Base-by-base conservation (phyloP, 2,113 vertebrate genomes). In the Mobula hypostoma region DNA sequence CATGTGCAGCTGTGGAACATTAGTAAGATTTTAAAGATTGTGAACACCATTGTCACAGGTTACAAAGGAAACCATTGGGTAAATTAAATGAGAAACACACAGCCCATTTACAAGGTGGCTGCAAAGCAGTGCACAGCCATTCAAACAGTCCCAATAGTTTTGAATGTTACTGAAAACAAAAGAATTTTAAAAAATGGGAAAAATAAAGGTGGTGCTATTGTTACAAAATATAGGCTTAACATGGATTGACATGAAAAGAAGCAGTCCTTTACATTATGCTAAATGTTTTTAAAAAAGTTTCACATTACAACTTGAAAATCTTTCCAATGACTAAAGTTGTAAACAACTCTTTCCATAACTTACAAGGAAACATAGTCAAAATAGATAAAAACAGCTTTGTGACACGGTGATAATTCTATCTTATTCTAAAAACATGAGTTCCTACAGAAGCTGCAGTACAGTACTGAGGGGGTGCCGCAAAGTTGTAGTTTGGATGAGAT, bases 31-130 rank as follows among this genome's bases (percentile, higher is more conserved):
- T 85, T 48, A 58, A 36, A 27, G 21, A 9, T 1, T 85, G 82
- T 21, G 21, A 4, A 21, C 21, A 58, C 40, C 21, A 56, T 21
- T 56, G 82, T 8, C 8, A 58, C 82, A 85, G 82, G 58, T 85
- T 85, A 27, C 48, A 56, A 27, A 85, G 24, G 48, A 24, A 32
- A 80, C 66, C 56, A 21, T 3, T 85, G 19, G 21, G 48, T 85
- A 85, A 83, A 83, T 83, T 24, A 85, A 85, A 27, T 56, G 80
- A 79, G 77, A 15, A 79, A 14, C 77, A 79, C 77, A 79, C 76
- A n/a, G 76, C 76, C 29, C 76, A 48, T 48, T 19, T 80, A 80
- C 3, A 7, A 40, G 15, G 21, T 19, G 80, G 80, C 21, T 83
- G 80, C 40, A 56, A 82, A 56, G 48, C 19, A 27, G 21, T 24